Percentiles rank a stretch among this genome's conserved stretches.
These are phyloP conservation scores for Onychostruthus taczanowskii DNA, from an alignment of 2,113 vertebrate species.

Conservation along the genomic window DNA sequence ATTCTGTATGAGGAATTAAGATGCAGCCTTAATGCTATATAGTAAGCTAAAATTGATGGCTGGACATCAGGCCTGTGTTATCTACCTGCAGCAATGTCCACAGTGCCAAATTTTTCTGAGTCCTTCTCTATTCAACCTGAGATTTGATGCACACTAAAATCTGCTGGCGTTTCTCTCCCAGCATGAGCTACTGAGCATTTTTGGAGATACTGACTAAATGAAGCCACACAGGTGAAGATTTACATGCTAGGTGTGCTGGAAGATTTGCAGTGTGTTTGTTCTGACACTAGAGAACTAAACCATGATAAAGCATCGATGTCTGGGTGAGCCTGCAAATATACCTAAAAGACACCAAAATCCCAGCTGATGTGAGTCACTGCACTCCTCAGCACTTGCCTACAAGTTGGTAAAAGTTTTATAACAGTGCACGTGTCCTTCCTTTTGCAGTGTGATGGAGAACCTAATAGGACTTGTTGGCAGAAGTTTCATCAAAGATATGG, in stretches of 20 bases:
- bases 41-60: not conserved
- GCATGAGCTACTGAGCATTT: not conserved
- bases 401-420: not conserved
- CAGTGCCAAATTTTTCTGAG: not conserved
- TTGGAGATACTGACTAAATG: not conserved
- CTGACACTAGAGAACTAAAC: not conserved
- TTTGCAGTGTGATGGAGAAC: not conserved
- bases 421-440: rapidly evolving
- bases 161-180: not conserved
- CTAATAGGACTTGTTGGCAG: not conserved
- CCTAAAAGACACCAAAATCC: not conserved
- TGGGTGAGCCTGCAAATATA: not conserved
- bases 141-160: rapidly evolving
- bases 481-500: not conserved
- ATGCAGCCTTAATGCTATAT: not conserved
- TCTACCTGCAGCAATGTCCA: not conserved
- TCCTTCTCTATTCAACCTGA: not conserved
- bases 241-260: not conserved
- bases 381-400: not conserved
- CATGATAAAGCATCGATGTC: not conserved
- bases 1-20: not conserved
- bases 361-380: not conserved
- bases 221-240: not conserved
- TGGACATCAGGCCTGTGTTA: not conserved
- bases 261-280: not conserved